phyloP scores from a whole-genome alignment of 2,113 vertebrate species.

The Lophochroa leadbeateri region DNA sequence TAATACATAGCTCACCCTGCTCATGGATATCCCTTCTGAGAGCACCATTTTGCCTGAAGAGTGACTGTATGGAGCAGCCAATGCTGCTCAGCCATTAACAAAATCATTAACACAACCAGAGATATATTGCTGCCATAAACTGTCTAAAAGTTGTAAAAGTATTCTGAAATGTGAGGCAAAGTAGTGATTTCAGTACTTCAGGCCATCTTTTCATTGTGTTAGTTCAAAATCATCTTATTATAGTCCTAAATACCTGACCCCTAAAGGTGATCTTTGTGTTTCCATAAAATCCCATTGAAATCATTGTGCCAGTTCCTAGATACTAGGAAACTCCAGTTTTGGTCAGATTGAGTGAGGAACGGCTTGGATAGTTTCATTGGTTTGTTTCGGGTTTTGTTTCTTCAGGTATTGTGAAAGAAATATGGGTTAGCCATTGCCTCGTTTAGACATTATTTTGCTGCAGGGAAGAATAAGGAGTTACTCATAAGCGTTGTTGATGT shows the following conservation, averaged over 20 bases:
- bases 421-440: background rate
- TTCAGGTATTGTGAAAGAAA: background rate
- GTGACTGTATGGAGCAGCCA: background rate
- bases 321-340: background rate
- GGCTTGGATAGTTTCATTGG: background rate
- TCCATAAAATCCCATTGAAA: background rate
- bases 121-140: background rate
- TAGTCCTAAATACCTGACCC: background rate
- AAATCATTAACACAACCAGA: background rate
- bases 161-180: background rate
- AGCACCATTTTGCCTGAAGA: background rate
- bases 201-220: background rate
- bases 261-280: background rate
- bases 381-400: background rate
- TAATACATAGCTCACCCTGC: background rate
- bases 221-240: background rate
- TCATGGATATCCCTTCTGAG: background rate
- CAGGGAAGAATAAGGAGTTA: background rate
- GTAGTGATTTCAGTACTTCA: background rate
- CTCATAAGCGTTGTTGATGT: background rate
- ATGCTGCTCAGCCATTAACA: background rate
- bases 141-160: fast-evolving
- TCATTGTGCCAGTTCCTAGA: background rate
- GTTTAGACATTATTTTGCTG: background rate
- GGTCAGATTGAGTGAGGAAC: background rate